Evolutionary conservation across 2,797 vertebrate genomes (phyloP), one percentile per base, ranked within the genome.

Genomic region (Aulostomus chinensis): DNA sequence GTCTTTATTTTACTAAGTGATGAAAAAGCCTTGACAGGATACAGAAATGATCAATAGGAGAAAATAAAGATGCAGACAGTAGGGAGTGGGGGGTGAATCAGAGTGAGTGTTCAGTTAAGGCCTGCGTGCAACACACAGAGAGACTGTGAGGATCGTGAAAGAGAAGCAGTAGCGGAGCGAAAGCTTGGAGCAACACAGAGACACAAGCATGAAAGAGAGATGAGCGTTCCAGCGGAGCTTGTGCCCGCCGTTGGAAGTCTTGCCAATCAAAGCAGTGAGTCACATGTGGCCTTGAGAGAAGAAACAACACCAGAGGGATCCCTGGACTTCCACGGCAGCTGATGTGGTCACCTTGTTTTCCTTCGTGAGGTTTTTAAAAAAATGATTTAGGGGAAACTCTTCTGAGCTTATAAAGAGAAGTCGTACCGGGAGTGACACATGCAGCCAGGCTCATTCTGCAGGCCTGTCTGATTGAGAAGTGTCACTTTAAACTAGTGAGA

Each of bases 181-280:
- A 29, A 15, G 12, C 16, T 9, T 18, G 10, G 3, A 53, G 37
- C 42, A 8, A 51, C 47, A 36, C 6, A 36, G 39, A 2, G 15
- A 78, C 50, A 29, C 55, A 15, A 32, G 46, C 34, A 37, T 39
- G 33, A 58, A 68, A 56, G 48, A 58, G 55, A 47, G 52, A 68
- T 36, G 49, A 75, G 68, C 54, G 37, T 45, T 83, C 26, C 18
- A 66, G 67, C 58, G 28, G 59, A 80, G 38, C 58, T 48, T 55
- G 39, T 73, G 46, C 64, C 66, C 59, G 21, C 22, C 18, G 29
- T 70, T 81, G 57, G 65, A 82, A 73, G 62, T 55, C 14, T 37
- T 69, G 84, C 87, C 85, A 86, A 76, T 78, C 55, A 74, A 87
- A 89, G 80, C 89, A 83, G 12, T 79, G 82, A 85, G 74, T 88